A percentile compares a stretch with the other conserved stretches of the same genome.
phyloP scores from a whole-genome alignment of 2,888 invertebrate species.

The Oligia strigilis region DNA sequence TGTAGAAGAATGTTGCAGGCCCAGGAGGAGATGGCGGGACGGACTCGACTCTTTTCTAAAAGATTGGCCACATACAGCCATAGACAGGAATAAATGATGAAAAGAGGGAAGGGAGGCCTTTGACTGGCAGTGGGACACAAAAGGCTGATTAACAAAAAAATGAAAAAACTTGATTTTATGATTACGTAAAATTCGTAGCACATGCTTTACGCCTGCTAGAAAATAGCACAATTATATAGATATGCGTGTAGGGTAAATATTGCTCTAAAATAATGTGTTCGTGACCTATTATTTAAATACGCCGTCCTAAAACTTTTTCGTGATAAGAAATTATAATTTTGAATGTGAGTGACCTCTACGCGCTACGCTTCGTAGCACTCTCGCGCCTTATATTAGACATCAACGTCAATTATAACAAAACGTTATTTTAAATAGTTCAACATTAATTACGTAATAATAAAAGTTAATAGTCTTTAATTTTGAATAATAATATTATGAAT shows the following conservation, averaged over 20 bases:
- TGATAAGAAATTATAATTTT: neutral
- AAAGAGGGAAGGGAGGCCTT: no score
- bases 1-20: no score
- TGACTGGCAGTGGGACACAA: no score
- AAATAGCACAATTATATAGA: neutral
- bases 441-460: neutral
- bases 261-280: neutral
- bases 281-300: neutral
- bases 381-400: constrained; percentile 58
- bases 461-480: neutral
- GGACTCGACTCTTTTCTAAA: no score
- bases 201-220: neutral
- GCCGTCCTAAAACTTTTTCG: neutral
- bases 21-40: no score
- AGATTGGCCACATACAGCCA: no score
- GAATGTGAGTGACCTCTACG: constrained; percentile 13
- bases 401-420: constrained; percentile 39
- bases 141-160: no score
- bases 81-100: no score
- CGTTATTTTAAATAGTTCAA: neutral
- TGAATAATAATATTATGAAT: neutral
- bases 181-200: constrained; percentile 1
- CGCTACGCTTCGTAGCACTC: constrained; percentile 58
- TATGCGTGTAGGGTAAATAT: neutral
- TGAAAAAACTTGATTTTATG: neutral